Evolutionary conservation across 2,113 vertebrate species (phyloP), one percentile per base, ranked within the genome.

Genomic region (Fregetta grallaria): DNA sequence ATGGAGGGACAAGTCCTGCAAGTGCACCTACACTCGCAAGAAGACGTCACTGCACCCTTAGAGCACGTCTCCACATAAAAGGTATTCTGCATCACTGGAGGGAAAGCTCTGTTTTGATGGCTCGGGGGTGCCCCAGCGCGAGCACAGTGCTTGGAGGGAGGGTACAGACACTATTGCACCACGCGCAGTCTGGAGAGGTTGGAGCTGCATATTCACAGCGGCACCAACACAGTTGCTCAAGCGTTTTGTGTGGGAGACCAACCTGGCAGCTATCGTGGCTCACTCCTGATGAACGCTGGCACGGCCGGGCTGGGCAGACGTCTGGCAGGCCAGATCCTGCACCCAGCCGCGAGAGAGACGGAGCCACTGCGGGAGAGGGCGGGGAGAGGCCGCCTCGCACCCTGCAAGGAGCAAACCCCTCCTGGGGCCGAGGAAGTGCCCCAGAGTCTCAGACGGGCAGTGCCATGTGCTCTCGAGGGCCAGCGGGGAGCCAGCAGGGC

Each of bases 341-440:
- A 44, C 55, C 44, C 53, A 88, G 50, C 20, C 4, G 4, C 0
- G 1, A 22, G 29, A 38, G 30, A 6, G 1, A 15, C 1, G 0
- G 11, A 36, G 30, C 9, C 4, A 2, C 67, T 1, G 0, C 0
- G 0, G 47, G n/a, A 72, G 10, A 73, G 27, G 27, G 32, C 1
- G 2, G 6, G 32, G 22, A 42, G 67, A 7, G 45, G 19, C 59
- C 56, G 53, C 55, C 72, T 58, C 1, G 8, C 30, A 40, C 47
- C 74, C 44, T 68, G 85, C 36, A 45, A 4, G 3, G 10, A 42
- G 65, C 73, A 70, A 90, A 70, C 9, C 38, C 38, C 38, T 10
- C 38, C 38, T 38, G 38, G 38, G 38, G 49, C 26, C 40, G 45
- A 56, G 40, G 45, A 34, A 12, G 16, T 4, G 16, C 18, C 65